A percentile compares a stretch with the other conserved stretches of the same genome.
These are phyloP conservation scores for Nautilus pompilius DNA, from an alignment of 1,140 invertebrate genomes.

Conservation along the genomic window DNA sequence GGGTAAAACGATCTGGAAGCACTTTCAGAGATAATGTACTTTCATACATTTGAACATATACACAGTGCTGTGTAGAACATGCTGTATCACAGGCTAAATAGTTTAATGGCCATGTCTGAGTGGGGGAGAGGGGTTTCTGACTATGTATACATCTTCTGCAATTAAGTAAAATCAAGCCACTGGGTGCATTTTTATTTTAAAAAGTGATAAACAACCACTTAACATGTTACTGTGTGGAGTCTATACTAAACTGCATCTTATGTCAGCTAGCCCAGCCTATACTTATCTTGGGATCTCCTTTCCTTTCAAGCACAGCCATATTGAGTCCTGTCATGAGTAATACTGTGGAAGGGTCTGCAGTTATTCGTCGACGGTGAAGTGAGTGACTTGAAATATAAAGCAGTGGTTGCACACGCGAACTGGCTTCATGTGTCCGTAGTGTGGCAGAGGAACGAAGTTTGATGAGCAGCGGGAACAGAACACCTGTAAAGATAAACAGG, in stretches of 20 bases:
- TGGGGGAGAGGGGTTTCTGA: too few relatives aligned
- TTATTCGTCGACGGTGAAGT: slow-evolving; percentile 35
- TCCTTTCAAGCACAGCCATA: not conserved
- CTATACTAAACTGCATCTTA: not conserved
- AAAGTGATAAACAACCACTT: not conserved
- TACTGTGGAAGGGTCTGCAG: not conserved
- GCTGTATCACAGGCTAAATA: too few relatives aligned
- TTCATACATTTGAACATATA: too few relatives aligned
- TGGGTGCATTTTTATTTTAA: slow-evolving; percentile 1
- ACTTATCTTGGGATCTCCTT: not conserved
- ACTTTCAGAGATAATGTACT: too few relatives aligned
- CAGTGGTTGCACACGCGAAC: slow-evolving; percentile 93
- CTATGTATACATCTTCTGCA: too few relatives aligned
- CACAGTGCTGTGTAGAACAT: too few relatives aligned
- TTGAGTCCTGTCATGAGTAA: not conserved
- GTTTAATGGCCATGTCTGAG: too few relatives aligned
- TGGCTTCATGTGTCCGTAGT: slow-evolving; percentile 86
- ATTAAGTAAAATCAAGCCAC: too few relatives aligned
- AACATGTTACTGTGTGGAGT: not conserved
- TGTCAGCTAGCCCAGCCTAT: not conserved
- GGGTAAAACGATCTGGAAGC: too few relatives aligned
- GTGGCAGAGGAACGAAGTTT: slow-evolving; percentile 87
- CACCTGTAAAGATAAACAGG: slow-evolving; percentile 64
- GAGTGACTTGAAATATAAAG: slow-evolving; percentile 61
- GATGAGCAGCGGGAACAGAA: slow-evolving; percentile 92